phyloP scores from a whole-genome alignment of 2,797 vertebrate genomes.

The Coregonus ussuriensis region DNA sequence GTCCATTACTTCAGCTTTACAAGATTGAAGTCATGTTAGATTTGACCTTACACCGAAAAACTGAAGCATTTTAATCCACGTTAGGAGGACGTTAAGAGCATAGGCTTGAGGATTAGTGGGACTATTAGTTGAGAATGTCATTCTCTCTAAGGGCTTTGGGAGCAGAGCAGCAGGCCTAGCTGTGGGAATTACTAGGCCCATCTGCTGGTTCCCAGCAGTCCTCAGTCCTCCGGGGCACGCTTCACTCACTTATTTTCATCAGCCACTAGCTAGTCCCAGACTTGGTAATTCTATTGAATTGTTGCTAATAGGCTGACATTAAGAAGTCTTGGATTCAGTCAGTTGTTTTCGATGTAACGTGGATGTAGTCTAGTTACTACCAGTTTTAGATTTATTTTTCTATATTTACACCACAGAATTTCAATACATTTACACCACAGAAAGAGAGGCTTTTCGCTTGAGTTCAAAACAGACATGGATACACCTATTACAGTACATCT shows the following conservation, averaged over 20 bases:
- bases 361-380: not conserved
- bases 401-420: not conserved
- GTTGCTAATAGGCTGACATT: not conserved
- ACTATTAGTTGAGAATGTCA: conserved; percentile 33
- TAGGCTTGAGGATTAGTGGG: conserved; percentile 41
- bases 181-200: conserved; percentile 37
- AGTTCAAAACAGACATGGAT: not conserved
- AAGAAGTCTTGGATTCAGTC: conserved; percentile 6
- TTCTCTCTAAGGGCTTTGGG: conserved; percentile 38
- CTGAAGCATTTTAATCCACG: conserved; percentile 19
- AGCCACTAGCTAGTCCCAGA: not conserved
- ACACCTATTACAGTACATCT: no score
- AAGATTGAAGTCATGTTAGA: conserved; percentile 3
- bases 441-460: no score
- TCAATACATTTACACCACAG: not conserved
- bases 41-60: conserved; percentile 20
- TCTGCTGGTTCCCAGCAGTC: conserved; percentile 16
- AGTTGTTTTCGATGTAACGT: not conserved
- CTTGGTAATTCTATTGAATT: not conserved
- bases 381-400: not conserved
- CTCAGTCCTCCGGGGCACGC: not conserved
- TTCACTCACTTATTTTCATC: conserved; percentile 6
- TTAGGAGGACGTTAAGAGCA: conserved; percentile 23
- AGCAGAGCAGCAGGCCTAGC: conserved; percentile 39
- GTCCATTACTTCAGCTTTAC: not conserved